Evolutionary conservation across 2,888 invertebrate species (phyloP), one percentile per base, ranked within the genome.

Genomic region (Anodontia alba): DNA sequence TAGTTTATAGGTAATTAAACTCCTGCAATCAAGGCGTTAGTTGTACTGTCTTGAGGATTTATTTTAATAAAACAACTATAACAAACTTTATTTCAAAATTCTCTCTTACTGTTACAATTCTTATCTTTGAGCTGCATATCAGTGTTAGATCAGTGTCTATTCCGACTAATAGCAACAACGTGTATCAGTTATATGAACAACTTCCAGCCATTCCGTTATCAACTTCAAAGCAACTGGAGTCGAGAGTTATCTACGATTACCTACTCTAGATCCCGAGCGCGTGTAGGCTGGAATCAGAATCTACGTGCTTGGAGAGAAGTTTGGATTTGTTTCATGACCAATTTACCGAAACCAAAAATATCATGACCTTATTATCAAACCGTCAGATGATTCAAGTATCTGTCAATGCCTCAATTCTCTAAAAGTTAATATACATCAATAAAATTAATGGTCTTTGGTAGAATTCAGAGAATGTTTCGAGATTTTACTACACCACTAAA

Each of bases 311-410:
- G 54, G 54, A 54, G 23, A 26, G 10, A 26, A 26, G 12, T 54
- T 54, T n/a, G 20, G 54, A 54, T 26, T 26, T 23, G 54, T 54
- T 54, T 54, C 54, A 8, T 54, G 12, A 54, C n/a, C 54, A 20
- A 20, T 26, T 54, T 54, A 54, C 8, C 49, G n/a, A 26, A 26
- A 54, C 10, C 5, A 26, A 54, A 54, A n/a, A 26, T 26, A 54
- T 54, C 54, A 7, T 62, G 62, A 62, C 62, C 62, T 62, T 29
- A 5, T 62, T 62, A 33, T 62, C 62, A 33, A 1, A 62, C 57
- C 1, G 12, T 38, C 46, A 46, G 46, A 8, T 17, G 29, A 62
- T 10, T 62, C 33, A 33, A 62, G 29, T 33, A 29, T 62, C 62
- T 62, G 62, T 54, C 54, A 54, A n/a, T 38, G 38, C 38, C 38